Base-by-base conservation (phyloP, 2,888 invertebrate species). In the Pollenia griseotomentosa region DNA sequence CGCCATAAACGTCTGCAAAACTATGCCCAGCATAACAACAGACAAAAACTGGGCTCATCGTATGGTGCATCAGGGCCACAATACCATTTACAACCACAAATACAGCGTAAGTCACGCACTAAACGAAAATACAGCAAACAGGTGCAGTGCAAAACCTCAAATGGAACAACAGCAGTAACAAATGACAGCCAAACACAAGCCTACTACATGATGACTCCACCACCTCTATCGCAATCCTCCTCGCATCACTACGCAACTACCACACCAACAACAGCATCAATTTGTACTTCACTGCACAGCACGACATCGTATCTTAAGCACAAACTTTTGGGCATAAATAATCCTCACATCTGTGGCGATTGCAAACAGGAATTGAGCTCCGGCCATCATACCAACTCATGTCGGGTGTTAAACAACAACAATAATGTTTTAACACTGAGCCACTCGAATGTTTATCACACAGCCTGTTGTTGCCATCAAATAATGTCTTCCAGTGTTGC, bases 321-420 rank as follows among this genome's bases (percentile, higher is more conserved):
- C 44, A 85, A 87, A 83, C 70, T 85, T 55, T 66, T 87, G 61
- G 87, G 87, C 66, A 81, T 87, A 3, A 73, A 55, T 40, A 68
- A 48, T 48, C 16, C 57, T 23, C 81, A 65, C 46, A 84, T 89
- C 93, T 96, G 96, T 92, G 95, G 95, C 10, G 96, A 96, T 59
- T 97, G 96, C 93, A 95, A 95, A 90, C 95, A 95, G 89, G 94
- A 95, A 89, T 94, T 96, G 55, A 90, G 89, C 88, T 94, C 95
- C 51, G 96, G 95, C 88, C 95, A 96, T 89, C 97, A 97, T 92
- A 96, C 96, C 81, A 95, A 94, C 88, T 94, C 95, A 65, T 97
- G 96, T 91, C 94, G 96, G 55, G 95, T 95, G 5, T 95, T 95
- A 85, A 96, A 96, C 93, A 96, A 96, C 85, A 92, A 90, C 86